Evolutionary conservation across 2,888 invertebrate genomes (phyloP).

Genomic region (Nudaria mundana): DNA sequence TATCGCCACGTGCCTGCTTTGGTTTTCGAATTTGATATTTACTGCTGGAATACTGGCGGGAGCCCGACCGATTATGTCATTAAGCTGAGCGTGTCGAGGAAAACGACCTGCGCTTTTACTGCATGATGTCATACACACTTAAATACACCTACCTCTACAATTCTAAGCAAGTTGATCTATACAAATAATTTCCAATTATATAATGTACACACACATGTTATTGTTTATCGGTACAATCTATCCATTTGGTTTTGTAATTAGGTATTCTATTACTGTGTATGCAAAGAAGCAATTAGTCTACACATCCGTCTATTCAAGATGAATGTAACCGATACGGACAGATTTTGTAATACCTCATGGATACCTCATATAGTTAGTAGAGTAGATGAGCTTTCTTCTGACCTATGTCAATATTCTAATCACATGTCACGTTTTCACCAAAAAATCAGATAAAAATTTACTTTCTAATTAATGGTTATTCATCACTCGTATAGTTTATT

Average conservation of each 20-base stretch:
- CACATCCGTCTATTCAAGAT: constrained; percentile 16
- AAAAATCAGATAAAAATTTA: constrained; percentile 36
- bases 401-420: constrained; percentile 44
- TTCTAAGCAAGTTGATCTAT: too few relatives aligned
- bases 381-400: constrained; percentile 31
- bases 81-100: too few relatives aligned
- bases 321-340: constrained; percentile 12
- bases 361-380: constrained; percentile 7
- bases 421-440: constrained; percentile 41
- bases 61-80: too few relatives aligned
- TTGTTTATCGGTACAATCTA: neutral
- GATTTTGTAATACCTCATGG: constrained; percentile 26
- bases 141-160: too few relatives aligned
- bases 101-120: too few relatives aligned
- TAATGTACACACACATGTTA: too few relatives aligned
- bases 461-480: constrained; percentile 37
- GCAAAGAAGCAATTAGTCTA: constrained; percentile 24
- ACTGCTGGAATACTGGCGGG: too few relatives aligned
- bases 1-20: too few relatives aligned
- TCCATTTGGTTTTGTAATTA: neutral
- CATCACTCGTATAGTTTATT: constrained; percentile 20
- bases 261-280: constrained; percentile 10
- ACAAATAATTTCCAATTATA: too few relatives aligned
- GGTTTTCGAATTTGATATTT: too few relatives aligned
- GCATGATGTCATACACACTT: too few relatives aligned